Percentiles rank a stretch among this genome's conserved stretches.
Conservation (phyloP, 1,140 invertebrate species). For the Orchestia grillus region DNA sequence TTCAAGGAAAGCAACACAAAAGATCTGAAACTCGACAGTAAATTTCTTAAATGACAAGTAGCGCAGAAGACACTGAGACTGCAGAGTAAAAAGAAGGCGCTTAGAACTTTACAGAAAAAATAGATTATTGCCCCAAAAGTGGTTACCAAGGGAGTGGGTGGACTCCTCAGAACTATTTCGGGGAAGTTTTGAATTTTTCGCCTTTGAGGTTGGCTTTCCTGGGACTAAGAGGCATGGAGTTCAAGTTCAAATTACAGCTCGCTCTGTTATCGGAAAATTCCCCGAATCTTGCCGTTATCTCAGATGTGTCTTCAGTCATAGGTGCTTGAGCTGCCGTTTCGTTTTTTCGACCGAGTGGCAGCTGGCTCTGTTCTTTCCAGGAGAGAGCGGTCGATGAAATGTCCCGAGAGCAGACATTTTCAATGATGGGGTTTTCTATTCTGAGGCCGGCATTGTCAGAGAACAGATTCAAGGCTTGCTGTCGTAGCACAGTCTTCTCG, state of each 20-base stretch:
- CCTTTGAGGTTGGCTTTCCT: neutral
- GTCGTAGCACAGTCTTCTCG: neutral
- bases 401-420: neutral
- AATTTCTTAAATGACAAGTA: neutral
- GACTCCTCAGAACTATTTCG: neutral
- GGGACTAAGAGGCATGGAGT: neutral
- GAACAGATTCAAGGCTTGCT: neutral
- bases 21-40: neutral
- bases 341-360: neutral
- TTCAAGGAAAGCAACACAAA: neutral
- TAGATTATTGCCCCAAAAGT: neutral
- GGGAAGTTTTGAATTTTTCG: neutral
- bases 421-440: neutral
- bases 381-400: neutral
- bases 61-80: neutral
- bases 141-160: neutral
- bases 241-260: neutral
- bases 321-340: neutral
- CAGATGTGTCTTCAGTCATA: neutral
- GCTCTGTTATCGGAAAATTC: neutral
- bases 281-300: neutral
- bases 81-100: neutral
- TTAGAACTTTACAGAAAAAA: neutral
- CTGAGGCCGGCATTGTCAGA: neutral
- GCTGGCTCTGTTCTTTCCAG: neutral